phyloP scores from a whole-genome alignment of 2,113 vertebrate genomes.

The Rhinichthys klamathensis region DNA sequence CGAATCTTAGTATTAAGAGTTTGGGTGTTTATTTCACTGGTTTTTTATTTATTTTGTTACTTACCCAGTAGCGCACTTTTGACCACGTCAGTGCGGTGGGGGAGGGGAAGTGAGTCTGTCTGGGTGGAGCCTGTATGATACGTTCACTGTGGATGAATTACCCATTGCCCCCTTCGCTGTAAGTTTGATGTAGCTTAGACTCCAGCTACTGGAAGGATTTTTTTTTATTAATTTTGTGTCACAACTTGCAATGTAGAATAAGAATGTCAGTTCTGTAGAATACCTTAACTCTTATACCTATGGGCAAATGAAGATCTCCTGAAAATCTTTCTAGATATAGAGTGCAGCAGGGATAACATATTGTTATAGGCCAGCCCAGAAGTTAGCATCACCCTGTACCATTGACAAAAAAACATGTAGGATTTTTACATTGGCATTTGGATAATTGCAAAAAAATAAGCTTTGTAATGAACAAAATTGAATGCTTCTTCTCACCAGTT shows the following conservation, averaged over 20 bases:
- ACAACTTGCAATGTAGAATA: background rate
- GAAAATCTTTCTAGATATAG: background rate
- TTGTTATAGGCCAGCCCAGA: background rate
- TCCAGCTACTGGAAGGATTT: constrained; percentile 25
- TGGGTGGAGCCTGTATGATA: constrained; percentile 49
- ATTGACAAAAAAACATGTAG: background rate
- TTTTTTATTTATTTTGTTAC: constrained; percentile 21
- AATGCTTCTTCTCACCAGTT: background rate
- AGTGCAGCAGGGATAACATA: background rate
- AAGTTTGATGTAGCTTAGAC: constrained; percentile 35
- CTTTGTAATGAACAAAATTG: background rate
- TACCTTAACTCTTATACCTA: background rate
- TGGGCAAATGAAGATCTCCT: background rate
- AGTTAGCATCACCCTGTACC: background rate
- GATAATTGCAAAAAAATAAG: background rate
- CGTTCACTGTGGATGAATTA: constrained; percentile 24
- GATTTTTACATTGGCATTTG: background rate
- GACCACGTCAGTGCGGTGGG: constrained; percentile 63
- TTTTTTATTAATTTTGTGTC: background rate
- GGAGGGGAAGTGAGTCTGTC: constrained; percentile 51
- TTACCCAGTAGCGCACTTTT: constrained; percentile 40
- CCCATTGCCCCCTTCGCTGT: background rate
- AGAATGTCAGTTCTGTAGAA: background rate
- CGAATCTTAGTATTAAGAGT: constrained; percentile 1
- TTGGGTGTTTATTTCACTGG: background rate